Evolutionary conservation across 2,888 invertebrate genomes (phyloP), one percentile per base, ranked within the genome.

Genomic region (Polydrusus pterygomalis): DNA sequence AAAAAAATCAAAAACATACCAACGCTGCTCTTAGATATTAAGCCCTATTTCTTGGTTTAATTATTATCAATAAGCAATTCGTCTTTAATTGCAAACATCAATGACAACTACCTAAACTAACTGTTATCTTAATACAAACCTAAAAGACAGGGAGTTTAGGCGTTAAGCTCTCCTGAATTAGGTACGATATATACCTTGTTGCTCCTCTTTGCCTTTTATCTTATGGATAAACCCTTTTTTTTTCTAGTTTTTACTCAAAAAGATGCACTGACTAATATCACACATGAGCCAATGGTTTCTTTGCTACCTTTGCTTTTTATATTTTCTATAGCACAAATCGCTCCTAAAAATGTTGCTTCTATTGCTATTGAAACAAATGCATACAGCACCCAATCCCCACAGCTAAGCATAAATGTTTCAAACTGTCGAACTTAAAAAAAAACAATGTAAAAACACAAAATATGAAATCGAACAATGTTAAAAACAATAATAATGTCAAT

Each of bases 391-490:
- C 17, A 54, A 54, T 11, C 54, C 54, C 54, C 54, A 54, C 25
- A 54, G 25, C 54, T 30, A 54, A 25, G 54, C 54, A 1, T 25
- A 30, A 54, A 54, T 30, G 25, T 54, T 54, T 54, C 54, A 54
- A 54, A 54, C 54, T 54, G 54, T 54, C 20, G 9, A 54, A 25
- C 11, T 40, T 40, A 11, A 40, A 25, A 25, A 34, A 34, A 40
- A 25, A 25, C 2, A 34, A 6, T 34, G 34, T 34, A 8, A 34
- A 7, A 34, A 34, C n/a, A 43, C n/a, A 43, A 43, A 43, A 43
- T 13, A n/a, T 43, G 43, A 43, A 3, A 13, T 11, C 6, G 6
- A 6, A 43, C 43, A 13, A 10, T 6, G 2, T 7, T 43, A n/a
- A 13, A 43, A 43, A 43, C 43, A 43, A 43, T 43, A 43, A 13